phyloP scores from a whole-genome alignment of 2,888 invertebrate species.

The Griposia aprilina region DNA sequence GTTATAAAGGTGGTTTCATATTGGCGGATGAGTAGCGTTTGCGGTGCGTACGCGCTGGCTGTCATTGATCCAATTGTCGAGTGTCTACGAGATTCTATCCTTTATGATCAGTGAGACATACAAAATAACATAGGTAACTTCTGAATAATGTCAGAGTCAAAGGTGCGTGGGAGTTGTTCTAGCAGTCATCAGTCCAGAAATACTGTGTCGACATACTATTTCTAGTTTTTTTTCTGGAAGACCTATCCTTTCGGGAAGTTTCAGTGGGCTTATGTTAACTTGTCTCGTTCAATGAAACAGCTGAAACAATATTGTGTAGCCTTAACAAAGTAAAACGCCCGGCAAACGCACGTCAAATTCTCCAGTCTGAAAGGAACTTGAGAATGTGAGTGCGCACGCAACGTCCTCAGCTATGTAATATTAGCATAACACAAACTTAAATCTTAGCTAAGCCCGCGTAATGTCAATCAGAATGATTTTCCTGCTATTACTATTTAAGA shows the following conservation, averaged over 20 bases:
- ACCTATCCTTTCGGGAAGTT: not conserved
- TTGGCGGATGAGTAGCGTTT: not conserved
- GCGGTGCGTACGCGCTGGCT: not conserved
- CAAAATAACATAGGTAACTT: not conserved
- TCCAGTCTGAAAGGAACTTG: slow-evolving; percentile 23
- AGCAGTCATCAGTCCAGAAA: not conserved
- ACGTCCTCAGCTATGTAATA: slow-evolving; percentile 47
- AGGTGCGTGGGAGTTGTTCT: not conserved
- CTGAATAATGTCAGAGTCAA: not conserved
- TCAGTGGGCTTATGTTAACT: too few species aligned
- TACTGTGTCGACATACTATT: not conserved
- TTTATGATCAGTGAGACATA: too few species aligned
- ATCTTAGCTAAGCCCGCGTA: slow-evolving; percentile 29
- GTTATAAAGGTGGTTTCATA: slow-evolving; percentile 29
- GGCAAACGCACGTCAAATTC: not conserved
- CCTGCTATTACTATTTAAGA: slow-evolving; percentile 17
- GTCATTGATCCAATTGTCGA: too few species aligned
- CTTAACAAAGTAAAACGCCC: not conserved
- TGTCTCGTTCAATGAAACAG: not conserved
- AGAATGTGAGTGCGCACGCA: slow-evolving; percentile 35
- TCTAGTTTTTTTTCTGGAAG: not conserved
- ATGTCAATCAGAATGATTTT: slow-evolving; percentile 41
- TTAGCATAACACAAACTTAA: slow-evolving; percentile 45
- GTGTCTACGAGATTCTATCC: not conserved
- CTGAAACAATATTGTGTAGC: not conserved